Percentiles rank a stretch among this genome's conserved stretches.
Conservation (phyloP, 1,140 invertebrate species). For the Drosophila suzukii region DNA sequence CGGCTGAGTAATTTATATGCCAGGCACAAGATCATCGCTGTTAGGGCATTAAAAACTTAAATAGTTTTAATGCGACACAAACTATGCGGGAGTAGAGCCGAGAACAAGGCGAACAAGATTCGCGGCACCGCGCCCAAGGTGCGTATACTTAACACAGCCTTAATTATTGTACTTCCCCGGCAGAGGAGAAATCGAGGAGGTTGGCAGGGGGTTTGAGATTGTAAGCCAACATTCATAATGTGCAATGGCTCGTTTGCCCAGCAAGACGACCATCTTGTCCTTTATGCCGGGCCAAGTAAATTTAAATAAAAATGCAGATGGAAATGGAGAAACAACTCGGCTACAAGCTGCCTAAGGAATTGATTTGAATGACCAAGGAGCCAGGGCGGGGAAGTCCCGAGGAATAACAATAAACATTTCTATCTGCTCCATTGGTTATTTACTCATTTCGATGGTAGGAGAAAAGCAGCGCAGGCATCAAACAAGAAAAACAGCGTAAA, state of each 20-base stretch:
- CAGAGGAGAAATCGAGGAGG: neutral
- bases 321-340: conserved; percentile 57
- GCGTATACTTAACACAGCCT: conserved; percentile 59
- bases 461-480: conserved; percentile 30
- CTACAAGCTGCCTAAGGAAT: conserved; percentile 56
- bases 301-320: conserved; percentile 50
- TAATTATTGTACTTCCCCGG: conserved; percentile 12
- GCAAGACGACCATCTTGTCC: conserved; percentile 30
- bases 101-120: conserved; percentile 20
- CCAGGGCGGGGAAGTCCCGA: conserved; percentile 7
- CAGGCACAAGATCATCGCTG: conserved; percentile 78
- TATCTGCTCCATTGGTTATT: conserved; percentile 82
- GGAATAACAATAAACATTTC: conserved; percentile 83
- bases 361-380: conserved; percentile 72
- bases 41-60: conserved; percentile 82
- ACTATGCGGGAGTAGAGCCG: conserved; percentile 56
- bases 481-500: conserved; percentile 75
- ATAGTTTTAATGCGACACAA: conserved; percentile 80
- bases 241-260: conserved; percentile 49
- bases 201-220: neutral
- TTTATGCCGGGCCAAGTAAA: conserved; percentile 29
- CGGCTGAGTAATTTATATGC: conserved; percentile 74
- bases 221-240: conserved; percentile 53
- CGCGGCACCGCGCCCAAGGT: conserved; percentile 22
- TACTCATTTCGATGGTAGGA: conserved; percentile 42